Evolutionary conservation across 2,797 vertebrate genomes (phyloP).

Genomic region (Smutsia gigantea): DNA sequence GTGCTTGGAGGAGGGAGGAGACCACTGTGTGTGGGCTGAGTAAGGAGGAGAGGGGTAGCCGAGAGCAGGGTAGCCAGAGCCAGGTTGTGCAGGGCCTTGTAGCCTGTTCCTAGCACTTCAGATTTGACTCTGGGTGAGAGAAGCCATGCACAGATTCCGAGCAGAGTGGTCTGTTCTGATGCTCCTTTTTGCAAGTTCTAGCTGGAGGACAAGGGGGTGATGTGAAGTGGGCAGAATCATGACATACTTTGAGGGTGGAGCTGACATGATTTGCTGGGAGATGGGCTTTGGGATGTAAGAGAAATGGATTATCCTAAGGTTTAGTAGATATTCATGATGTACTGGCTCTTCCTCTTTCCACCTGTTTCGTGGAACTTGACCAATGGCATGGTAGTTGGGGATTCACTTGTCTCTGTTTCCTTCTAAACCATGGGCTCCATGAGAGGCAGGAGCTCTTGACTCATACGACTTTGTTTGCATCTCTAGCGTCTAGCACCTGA

Average conservation of each 20-base stretch:
- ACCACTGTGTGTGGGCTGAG: not conserved
- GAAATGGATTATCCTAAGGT: not conserved
- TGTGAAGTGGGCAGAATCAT: not conserved
- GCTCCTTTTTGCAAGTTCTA: not conserved
- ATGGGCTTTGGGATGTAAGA: not conserved
- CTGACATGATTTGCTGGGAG: not conserved
- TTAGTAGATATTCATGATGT: not conserved
- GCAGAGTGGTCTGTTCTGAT: not conserved
- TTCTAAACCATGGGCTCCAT: not conserved
- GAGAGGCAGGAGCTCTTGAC: not conserved
- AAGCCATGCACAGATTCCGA: not conserved
- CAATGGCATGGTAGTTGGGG: not conserved
- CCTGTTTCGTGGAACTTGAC: not conserved
- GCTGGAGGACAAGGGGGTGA: fast-evolving
- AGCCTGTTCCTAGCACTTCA: not conserved
- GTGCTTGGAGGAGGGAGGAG: not conserved
- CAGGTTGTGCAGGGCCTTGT: too few species aligned
- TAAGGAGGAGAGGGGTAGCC: not conserved
- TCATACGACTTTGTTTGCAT: not conserved
- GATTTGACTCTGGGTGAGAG: not conserved
- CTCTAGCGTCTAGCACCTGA: not conserved
- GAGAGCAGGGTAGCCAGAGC: not conserved
- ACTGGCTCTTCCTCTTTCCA: not conserved
- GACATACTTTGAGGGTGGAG: not conserved
- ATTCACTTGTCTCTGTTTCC: not conserved